Base-by-base conservation (phyloP, 2,888 invertebrate genomes). In the Unio delphinus region DNA sequence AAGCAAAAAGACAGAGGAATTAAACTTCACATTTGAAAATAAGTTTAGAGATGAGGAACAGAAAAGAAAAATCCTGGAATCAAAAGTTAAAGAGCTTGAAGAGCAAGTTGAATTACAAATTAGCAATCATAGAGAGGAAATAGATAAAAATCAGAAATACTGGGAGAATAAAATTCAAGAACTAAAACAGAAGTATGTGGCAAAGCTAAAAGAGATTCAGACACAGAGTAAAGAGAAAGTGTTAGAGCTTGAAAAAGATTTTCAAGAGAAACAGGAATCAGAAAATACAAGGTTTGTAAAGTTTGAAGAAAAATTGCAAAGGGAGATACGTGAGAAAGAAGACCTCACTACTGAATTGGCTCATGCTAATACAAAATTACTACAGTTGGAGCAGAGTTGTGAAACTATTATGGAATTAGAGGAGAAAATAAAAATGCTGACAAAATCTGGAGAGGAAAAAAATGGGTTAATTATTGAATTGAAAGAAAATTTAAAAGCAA, bases 131-230 rank as follows among this genome's bases (percentile, higher is more conserved):
- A 69, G 72, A 60, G 68, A 67, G 30, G 82, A 82, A 57, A 28
- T 84, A 55, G 73, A 78, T 23, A 63, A 67, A 17, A 34, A 74
- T 6, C 80, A 82, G 60, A 73, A 80, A 60, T 74, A 77, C 34
- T 79, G 80, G 76, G 77, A 83, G 66, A 74, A 74, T 26, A 83
- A 83, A 72, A 64, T 73, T 34, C 80, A 83, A 63, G 85, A 86
- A 67, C 68, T 87, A 63, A 86, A 87, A 70, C 81, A 83, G 66
- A 86, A 86, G 69, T 85, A 80, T 67, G 65, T 79, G 18, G 69
- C 75, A 4, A 86, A 87, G 70, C 67, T 87, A n/a, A 83, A 86
- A 70, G 84, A 86, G 61, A 74, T 83, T 59, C 82, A 84, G 61
- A 65, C 67, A 57, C 78, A 81, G 57, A 73, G 75, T 26, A 65